Evolutionary conservation across 2,113 vertebrate species (phyloP), one percentile per base, ranked within the genome.

Genomic region (Nyctereutes procyonoides): DNA sequence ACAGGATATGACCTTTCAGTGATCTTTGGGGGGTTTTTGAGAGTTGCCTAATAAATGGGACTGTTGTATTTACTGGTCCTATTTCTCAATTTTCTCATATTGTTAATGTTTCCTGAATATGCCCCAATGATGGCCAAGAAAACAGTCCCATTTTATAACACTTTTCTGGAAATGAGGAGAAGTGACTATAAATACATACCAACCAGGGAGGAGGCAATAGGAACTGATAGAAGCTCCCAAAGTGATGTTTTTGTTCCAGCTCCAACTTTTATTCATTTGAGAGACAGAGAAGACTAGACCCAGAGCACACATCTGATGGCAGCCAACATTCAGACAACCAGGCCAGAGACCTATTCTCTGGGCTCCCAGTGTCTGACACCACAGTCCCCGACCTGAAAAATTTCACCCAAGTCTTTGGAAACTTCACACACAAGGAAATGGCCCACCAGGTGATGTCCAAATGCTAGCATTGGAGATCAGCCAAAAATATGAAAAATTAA

Each of bases 261-360:
- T 20, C 77, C 28, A 55, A 12, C 32, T 43, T 43, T 43, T 43
- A 43, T 43, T 43, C 43, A 43, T 43, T 43, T 43, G 43, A 43
- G 7, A 43, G 43, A 43, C 43, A 43, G 43, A 43, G 43, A 43
- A 7, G 43, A 10, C 14, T 4, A 7, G 5, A 38, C n/a, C 6
- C 69, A 48, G 84, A 63, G n/a, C 62, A 19, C 0, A 3, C 62
- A 30, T 51, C 53, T n/a, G 8, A 0, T 28, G 20, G 12, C 53
- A 48, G 30, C 55, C 26, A 0, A 4, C 26, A 11, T n/a, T 4
- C 19, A 1, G 0, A 3, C 4, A 2, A 14, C 3, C 7, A 19
- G 48, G 16, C 51, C 30, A 1, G 1, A 3, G 3, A 0, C 8
- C 55, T 24, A 22, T 7, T 9, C 43, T 0, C 28, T 8, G 19